Evolutionary conservation across 2,797 vertebrate species (phyloP).

Genomic region (Lagocephalus sceleratus): DNA sequence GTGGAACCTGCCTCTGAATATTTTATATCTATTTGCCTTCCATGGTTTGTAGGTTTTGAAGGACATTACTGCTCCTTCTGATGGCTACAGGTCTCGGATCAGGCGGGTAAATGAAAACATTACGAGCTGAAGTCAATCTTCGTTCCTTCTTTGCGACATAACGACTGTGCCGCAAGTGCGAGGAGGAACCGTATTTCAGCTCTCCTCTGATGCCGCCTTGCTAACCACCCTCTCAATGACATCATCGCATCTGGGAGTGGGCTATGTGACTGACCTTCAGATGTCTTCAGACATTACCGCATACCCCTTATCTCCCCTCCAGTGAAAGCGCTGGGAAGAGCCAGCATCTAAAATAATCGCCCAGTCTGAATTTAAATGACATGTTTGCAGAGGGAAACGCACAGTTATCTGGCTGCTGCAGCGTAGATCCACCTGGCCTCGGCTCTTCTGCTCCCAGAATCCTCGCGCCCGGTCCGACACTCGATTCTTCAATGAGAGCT

Average conservation of each 20-base stretch:
- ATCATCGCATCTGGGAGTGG: constrained; percentile 45
- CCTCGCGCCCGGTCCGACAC: constrained; percentile 7
- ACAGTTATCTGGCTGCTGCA: neutral
- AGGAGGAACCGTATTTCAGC: constrained; percentile 7
- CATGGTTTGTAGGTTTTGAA: too few relatives aligned
- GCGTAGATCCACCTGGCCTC: neutral
- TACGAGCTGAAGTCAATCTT: too few relatives aligned
- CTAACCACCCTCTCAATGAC: constrained; percentile 32
- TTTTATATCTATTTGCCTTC: too few relatives aligned
- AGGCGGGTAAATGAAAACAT: too few relatives aligned
- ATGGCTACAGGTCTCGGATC: too few relatives aligned
- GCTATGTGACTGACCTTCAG: constrained; percentile 45
- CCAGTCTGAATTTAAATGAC: neutral
- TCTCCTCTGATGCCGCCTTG: constrained; percentile 1
- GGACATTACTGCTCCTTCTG: too few relatives aligned
- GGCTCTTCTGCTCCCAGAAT: neutral
- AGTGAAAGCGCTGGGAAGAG: constrained; percentile 4
- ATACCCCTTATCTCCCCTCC: constrained; percentile 20
- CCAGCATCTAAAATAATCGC: neutral
- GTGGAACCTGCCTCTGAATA: too few relatives aligned
- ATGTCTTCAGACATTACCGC: constrained; percentile 44
- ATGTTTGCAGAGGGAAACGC: neutral
- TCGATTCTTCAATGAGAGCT: neutral
- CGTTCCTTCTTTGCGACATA: too few relatives aligned
- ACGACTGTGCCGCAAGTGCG: neutral